Percentiles rank a stretch among this genome's conserved stretches.
phyloP scores from a whole-genome alignment of 2,113 vertebrate genomes.

The Etia nguti region DNA sequence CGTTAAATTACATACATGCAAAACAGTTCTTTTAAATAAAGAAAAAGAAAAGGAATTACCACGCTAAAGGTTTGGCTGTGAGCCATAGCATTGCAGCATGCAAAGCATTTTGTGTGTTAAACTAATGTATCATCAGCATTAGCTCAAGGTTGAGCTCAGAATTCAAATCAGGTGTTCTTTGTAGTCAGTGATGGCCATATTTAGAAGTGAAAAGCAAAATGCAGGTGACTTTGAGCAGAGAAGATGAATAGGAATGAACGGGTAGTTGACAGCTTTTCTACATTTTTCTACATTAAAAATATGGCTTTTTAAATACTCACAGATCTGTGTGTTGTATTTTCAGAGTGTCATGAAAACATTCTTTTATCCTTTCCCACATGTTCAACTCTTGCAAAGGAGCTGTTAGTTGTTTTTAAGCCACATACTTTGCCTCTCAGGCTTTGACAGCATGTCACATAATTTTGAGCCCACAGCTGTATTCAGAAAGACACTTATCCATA shows the following conservation, averaged over 20 bases:
- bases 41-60: neutral
- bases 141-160: neutral
- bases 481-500: constrained; percentile 45
- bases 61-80: neutral
- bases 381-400: neutral
- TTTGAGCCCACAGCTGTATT: constrained; percentile 35
- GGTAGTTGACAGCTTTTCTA: neutral
- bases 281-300: neutral
- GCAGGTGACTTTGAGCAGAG: neutral
- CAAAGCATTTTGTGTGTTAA: neutral
- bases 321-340: neutral
- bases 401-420: constrained; percentile 23
- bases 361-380: neutral
- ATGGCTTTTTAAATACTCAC: neutral
- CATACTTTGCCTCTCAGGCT: constrained; percentile 17
- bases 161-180: neutral
- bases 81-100: neutral
- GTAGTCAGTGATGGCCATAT: neutral
- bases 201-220: neutral
- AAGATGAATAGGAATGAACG: neutral
- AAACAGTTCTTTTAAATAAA: neutral
- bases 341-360: constrained; percentile 18
- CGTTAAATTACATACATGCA: neutral
- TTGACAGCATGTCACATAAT: constrained; percentile 37
- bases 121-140: neutral